Base-by-base conservation (phyloP, 2,888 invertebrate species). In the Heliconius ismenius region DNA sequence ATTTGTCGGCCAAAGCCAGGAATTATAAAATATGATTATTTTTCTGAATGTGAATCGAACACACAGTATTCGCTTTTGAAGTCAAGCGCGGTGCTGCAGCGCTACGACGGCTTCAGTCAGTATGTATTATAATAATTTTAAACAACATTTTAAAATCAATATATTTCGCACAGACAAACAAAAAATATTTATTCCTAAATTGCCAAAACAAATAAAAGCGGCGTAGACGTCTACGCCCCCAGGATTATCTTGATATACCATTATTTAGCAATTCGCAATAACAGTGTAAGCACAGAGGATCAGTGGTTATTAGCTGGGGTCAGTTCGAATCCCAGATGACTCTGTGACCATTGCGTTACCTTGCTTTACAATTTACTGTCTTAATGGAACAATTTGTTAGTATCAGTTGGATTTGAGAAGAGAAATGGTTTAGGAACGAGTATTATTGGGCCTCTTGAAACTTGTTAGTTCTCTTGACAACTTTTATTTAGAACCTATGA, bases 231-330 rank as follows among this genome's bases (percentile, higher is more conserved):
- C 11, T 62, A 62, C 73, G 21, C 76, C 86, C 83, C 84, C 85
- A 81, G 82, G 88, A 90, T 92, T 91, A 84, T 83, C 81, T 87
- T 91, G 91, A 92, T 92, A 90, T 92, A 91, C 86, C 89, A 90
- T 91, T 91, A 91, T 89, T 87, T 81, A 79, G 84, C 89, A 88
- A 87, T 91, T 90, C 87, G 91, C 92, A 91, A 91, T 92, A 92
- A 91, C 90, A 91, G 86, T 86, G 88, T 88, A 89, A 86, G 88
- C 88, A 89, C 87, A 87, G 89, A 85, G 91, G 90, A 89, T 90
- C 86, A 87, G 84, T 81, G 90, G 89, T 92, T 90, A 92, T 92
- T 90, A 88, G 81, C 86, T 81, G 86, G 85, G 88, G 84, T 84
- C 80, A 67, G 81, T 87, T 88, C 81, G 83, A 87, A 84, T 90